Percentiles rank a stretch among this genome's conserved stretches.
phyloP scores from a whole-genome alignment of 2,113 vertebrate species.

The Microtus ochrogaster region DNA sequence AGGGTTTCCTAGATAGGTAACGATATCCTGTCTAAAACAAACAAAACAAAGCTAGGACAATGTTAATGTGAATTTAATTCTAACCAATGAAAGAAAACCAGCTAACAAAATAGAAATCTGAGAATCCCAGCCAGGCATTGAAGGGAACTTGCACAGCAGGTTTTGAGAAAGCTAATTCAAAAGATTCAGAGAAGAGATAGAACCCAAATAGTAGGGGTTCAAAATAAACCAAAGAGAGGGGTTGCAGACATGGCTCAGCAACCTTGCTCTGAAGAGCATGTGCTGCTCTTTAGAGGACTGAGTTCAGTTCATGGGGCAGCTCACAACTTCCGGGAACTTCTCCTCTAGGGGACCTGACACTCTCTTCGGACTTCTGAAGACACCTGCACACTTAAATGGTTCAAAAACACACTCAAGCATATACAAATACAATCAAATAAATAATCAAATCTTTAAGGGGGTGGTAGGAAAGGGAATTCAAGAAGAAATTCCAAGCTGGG shows the following conservation, averaged over 20 bases:
- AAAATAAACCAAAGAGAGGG: background rate
- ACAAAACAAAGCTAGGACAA: background rate
- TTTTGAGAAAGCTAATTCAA: background rate
- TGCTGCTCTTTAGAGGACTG: background rate
- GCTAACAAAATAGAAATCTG: background rate
- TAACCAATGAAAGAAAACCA: background rate
- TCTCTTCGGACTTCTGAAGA: background rate
- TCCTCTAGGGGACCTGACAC: background rate
- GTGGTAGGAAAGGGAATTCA: background rate
- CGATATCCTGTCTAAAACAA: background rate
- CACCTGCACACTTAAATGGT: background rate
- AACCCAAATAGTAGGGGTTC: background rate
- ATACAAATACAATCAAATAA: background rate
- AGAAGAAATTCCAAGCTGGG: slow-evolving; percentile 11
- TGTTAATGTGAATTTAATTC: background rate
- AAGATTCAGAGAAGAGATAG: background rate
- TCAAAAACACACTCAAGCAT: background rate
- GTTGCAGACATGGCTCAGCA: background rate
- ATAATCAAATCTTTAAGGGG: background rate
- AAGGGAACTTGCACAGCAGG: background rate
- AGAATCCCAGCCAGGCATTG: background rate
- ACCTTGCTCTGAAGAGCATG: background rate
- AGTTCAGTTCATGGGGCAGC: background rate
- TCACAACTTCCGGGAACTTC: background rate
- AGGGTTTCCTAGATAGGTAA: background rate